These are phyloP conservation scores for Cettia cetti DNA, from an alignment of 2,113 vertebrate species.

Conservation along the genomic window DNA sequence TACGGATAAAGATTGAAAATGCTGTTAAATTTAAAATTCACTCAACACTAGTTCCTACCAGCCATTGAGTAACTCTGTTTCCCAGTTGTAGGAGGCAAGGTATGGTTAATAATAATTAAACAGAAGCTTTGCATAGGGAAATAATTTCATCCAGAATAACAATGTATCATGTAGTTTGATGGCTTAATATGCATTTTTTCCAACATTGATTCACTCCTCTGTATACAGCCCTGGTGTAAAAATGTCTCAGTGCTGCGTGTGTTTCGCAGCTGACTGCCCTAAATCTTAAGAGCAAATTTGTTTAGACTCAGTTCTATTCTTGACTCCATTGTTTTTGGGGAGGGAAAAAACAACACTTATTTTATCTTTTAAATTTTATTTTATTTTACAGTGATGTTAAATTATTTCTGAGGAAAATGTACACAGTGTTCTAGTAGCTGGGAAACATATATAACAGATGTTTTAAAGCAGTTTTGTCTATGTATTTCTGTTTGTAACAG, in stretches of 20 bases:
- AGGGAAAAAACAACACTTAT: background rate
- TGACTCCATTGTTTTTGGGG: background rate
- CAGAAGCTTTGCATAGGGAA: background rate
- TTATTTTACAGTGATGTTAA: background rate
- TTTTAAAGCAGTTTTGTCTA: background rate
- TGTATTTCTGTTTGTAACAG: background rate
- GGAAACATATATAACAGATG: background rate
- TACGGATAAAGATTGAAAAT: background rate
- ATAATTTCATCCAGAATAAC: background rate
- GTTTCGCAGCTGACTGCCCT: background rate
- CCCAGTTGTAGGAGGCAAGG: background rate
- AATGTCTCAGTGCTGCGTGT: background rate
- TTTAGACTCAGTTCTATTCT: background rate
- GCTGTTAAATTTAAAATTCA: background rate
- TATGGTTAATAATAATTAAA: background rate
- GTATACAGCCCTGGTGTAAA: background rate
- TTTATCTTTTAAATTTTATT: slow-evolving; percentile 1
- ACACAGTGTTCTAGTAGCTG: background rate
- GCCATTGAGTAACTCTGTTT: background rate
- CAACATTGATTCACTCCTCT: background rate
- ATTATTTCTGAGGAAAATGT: background rate
- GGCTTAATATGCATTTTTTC: background rate
- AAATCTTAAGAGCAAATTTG: background rate
- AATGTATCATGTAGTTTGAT: background rate
- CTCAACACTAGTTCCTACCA: background rate